A percentile compares a stretch with the other conserved stretches of the same genome.
Conservation (phyloP, 2,797 vertebrate species). For the Arctocebus calabarensis region DNA sequence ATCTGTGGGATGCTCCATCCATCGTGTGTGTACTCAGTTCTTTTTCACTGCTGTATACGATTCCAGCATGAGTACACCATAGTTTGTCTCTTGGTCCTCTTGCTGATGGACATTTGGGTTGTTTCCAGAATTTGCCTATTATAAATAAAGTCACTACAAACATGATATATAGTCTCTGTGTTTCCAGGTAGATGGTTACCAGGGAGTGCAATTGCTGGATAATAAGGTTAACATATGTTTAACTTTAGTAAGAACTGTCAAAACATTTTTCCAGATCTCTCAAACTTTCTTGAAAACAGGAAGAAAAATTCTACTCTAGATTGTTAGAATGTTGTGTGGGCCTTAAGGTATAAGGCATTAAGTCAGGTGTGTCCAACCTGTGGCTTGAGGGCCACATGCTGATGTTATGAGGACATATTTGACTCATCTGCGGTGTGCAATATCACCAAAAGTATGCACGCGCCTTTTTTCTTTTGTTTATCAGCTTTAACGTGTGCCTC, state of each 20-base stretch:
- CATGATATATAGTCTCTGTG: not conserved
- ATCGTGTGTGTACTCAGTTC: not conserved
- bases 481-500: too few relatives aligned
- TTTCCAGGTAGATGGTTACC: not conserved
- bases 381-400: too few relatives aligned
- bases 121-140: slow-evolving; percentile 1
- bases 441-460: too few relatives aligned
- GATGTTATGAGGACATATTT: too few relatives aligned
- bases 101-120: not conserved
- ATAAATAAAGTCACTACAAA: not conserved
- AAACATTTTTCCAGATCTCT: slow-evolving; percentile 13
- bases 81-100: not conserved
- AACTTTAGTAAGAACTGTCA: slow-evolving; percentile 18
- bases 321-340: not conserved
- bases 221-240: not conserved
- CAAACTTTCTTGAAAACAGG: slow-evolving; percentile 37
- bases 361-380: too few relatives aligned
- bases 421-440: too few relatives aligned
- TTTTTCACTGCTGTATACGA: not conserved
- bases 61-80: not conserved
- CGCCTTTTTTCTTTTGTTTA: too few relatives aligned
- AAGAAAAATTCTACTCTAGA: not conserved
- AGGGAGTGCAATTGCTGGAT: not conserved
- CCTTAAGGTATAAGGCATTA: not conserved
- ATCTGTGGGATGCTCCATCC: not conserved